Evolutionary conservation across 2,113 vertebrate genomes (phyloP), one percentile per base, ranked within the genome.

Genomic region (Capricornis sumatraensis): DNA sequence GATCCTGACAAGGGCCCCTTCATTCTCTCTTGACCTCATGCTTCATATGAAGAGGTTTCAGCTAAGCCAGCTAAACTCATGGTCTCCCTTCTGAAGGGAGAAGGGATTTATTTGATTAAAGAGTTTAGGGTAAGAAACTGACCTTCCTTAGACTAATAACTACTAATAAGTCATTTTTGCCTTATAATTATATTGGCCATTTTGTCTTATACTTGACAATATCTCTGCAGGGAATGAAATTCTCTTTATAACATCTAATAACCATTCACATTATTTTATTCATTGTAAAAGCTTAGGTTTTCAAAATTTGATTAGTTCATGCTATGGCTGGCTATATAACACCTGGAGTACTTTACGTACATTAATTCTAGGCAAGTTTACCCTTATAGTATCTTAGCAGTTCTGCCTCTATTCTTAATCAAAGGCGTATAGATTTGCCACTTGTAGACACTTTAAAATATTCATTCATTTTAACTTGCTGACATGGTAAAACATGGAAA

Each of bases 391-490:
- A 90, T 78, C 60, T 94, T 85, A 91, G 53, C n/a, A 89, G 7
- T 40, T 78, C 17, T 95, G 33, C 60, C 23, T 97, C 96, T 91
- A 82, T 85, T 87, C 33, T 30, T n/a, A 81, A 64, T 55, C 47
- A 95, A 85, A 96, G 81, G n/a, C 53, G 53, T 43, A 88, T 2
- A 95, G 58, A 60, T 16, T 82, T 87, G 83, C 27, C 13, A 8
- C 50, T 50, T 93, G 45, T 33, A 55, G 91, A 33, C 12, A 43
- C 78, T 62, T 92, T 76, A 67, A 95, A 89, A 85, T 64, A 47
- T n/a, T 40, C 21, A 67, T 55, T 96, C 47, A 60, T 87, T 95
- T 93, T 92, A 92, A 81, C 43, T 95, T 89, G 15, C 28, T 85
- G 62, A 85, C 30, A 16, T 2, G 15, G 40, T 53, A 89, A 96